A percentile compares a stretch with the other conserved stretches of the same genome.
Conservation (phyloP, 2,797 vertebrate genomes). For the Rhyacichthys aspro region DNA sequence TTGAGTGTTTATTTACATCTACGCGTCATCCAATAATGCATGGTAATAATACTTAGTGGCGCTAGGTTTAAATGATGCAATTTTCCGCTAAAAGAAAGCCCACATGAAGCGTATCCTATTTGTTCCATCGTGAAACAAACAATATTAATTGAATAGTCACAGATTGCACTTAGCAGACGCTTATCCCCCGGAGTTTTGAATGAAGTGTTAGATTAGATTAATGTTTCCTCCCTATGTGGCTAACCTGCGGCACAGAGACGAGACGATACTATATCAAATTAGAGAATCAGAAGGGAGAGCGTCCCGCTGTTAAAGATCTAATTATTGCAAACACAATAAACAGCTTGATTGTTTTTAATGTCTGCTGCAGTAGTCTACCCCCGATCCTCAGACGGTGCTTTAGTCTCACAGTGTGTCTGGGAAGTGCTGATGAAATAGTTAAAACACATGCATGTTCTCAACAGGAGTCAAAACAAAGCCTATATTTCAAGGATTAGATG, state of each 20-base stretch:
- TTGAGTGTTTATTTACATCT: constrained; percentile 17
- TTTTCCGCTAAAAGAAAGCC: constrained; percentile 41
- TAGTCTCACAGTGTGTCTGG: too few species aligned
- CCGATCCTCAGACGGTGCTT: constrained; percentile 14
- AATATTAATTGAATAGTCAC: constrained; percentile 74
- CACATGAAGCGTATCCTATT: constrained; percentile 63
- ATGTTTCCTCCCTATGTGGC: constrained; percentile 74
- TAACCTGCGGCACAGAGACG: constrained; percentile 69
- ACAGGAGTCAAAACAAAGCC: too few species aligned
- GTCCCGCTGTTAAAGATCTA: constrained; percentile 72
- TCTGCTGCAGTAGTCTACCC: constrained; percentile 19
- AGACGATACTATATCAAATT: constrained; percentile 73
- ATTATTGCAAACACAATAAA: constrained; percentile 78
- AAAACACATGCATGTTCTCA: too few species aligned
- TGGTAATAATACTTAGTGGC: constrained; percentile 19
- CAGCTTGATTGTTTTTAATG: constrained; percentile 75
- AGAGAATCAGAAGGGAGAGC: constrained; percentile 68
- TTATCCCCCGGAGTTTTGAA: constrained; percentile 74
- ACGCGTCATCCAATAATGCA: constrained; percentile 18
- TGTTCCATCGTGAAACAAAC: constrained; percentile 73
- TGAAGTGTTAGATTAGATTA: constrained; percentile 78
- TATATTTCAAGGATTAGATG: too few species aligned
- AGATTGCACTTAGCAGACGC: constrained; percentile 66
- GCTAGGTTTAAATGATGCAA: constrained; percentile 37
- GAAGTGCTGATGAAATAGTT: too few species aligned